phyloP scores from a whole-genome alignment of 2,113 vertebrate species.

The Urocynchramus pylzowi region DNA sequence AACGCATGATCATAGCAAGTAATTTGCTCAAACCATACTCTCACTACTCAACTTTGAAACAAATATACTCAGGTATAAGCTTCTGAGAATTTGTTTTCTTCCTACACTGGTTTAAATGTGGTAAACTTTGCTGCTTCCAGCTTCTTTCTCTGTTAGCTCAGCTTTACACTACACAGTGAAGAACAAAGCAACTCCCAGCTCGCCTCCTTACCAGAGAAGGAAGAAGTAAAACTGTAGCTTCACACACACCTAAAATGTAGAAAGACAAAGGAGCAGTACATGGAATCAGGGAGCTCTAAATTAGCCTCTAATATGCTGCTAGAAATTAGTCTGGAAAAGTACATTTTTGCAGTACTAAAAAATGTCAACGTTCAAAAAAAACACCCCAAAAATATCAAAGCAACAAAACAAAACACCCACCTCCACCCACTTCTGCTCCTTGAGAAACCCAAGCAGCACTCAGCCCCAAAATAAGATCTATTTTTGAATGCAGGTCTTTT shows the following conservation, averaged over 20 bases:
- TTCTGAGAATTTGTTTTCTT: not conserved
- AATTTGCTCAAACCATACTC: not conserved
- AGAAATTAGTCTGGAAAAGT: not conserved
- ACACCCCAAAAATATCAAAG: not conserved
- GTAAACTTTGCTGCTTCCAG: not conserved
- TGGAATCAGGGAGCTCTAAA: not conserved
- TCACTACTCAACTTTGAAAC: not conserved
- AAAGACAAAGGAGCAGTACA: not conserved
- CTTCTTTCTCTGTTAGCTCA: not conserved
- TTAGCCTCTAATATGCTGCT: not conserved
- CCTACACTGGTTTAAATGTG: not conserved
- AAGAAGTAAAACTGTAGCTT: not conserved
- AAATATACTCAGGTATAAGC: not conserved
- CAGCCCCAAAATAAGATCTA: not conserved
- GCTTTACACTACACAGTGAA: not conserved
- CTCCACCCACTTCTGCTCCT: not conserved
- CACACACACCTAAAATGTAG: not conserved
- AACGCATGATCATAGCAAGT: not conserved
- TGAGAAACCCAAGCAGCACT: not conserved
- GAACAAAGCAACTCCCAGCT: not conserved
- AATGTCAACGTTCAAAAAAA: not conserved
- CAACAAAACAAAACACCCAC: not conserved
- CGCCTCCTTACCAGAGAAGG: not conserved
- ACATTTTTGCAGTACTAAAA: not conserved
- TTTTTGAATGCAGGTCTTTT: not conserved